Conservation (phyloP, 2,797 vertebrate genomes). For the Semotilus atromaculatus region DNA sequence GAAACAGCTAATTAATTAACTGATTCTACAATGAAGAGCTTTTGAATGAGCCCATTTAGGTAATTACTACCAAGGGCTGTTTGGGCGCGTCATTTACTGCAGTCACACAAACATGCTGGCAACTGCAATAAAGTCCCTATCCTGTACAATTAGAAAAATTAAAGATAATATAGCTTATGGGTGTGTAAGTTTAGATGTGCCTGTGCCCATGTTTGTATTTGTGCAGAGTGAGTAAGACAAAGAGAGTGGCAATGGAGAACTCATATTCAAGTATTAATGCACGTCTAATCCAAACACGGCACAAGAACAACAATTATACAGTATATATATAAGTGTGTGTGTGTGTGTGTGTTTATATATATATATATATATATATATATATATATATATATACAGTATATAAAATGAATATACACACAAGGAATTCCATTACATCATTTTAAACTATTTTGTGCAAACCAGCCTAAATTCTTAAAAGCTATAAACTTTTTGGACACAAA, state of each 20-base stretch:
- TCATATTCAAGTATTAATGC: too few relatives aligned
- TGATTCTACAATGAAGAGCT: slow-evolving; percentile 98
- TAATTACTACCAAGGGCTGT: slow-evolving; percentile 96
- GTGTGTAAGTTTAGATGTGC: slow-evolving; percentile 46
- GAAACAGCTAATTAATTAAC: slow-evolving; percentile 99
- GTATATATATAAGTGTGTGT: too few relatives aligned
- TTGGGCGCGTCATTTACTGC: slow-evolving; percentile 91
- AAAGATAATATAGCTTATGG: slow-evolving; percentile 47
- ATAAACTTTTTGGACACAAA: slow-evolving; percentile 41
- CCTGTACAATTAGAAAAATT: slow-evolving; percentile 54
- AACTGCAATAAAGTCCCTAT: slow-evolving; percentile 68
- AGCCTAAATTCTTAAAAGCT: slow-evolving; percentile 8
- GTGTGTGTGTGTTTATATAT: too few relatives aligned
- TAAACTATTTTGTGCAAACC: not conserved
- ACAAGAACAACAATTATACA: too few relatives aligned
- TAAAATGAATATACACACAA: not conserved
- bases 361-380: too few relatives aligned
- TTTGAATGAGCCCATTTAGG: slow-evolving; percentile 98
- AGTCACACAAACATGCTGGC: slow-evolving; percentile 75
- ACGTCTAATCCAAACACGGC: too few relatives aligned
- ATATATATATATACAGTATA: too few relatives aligned
- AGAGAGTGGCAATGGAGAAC: not conserved
- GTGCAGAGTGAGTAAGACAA: not conserved
- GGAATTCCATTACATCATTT: not conserved
- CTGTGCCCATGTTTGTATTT: slow-evolving; percentile 33